phyloP scores from a whole-genome alignment of 1,140 invertebrate genomes.

The Pseudomyrmex flavicornis region DNA sequence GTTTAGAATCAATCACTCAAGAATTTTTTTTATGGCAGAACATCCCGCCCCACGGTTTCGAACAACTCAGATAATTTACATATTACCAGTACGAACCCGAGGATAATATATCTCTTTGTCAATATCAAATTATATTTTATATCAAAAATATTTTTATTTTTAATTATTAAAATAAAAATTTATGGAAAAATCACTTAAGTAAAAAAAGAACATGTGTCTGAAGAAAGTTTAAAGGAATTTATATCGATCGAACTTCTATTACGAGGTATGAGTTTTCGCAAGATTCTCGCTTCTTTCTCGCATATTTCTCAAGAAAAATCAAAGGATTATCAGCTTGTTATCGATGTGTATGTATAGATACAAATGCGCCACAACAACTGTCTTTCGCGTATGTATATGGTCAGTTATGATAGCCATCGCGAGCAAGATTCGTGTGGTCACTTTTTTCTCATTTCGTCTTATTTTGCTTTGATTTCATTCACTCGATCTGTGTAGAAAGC shows the following conservation, averaged over 20 bases:
- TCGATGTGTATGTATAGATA: constrained; percentile 48
- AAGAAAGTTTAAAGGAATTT: constrained; percentile 64
- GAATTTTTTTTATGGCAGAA: too few species aligned
- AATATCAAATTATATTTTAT: too few species aligned
- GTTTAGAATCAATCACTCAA: too few species aligned
- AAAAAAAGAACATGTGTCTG: neutral
- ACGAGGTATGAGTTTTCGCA: neutral
- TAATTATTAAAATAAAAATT: too few species aligned
- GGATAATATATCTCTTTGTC: too few species aligned
- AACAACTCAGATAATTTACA: too few species aligned
- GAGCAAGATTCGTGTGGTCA: neutral
- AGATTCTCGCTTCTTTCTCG: neutral
- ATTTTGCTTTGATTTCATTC: constrained; percentile 2
- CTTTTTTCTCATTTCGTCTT: neutral
- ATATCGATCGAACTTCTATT: constrained; percentile 13
- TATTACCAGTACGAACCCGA: too few species aligned
- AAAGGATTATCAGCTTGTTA: constrained; percentile 69
- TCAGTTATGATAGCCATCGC: constrained; percentile 20
- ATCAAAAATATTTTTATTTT: too few species aligned
- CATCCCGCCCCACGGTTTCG: too few species aligned
- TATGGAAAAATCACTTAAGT: neutral
- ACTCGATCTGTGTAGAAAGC: constrained; percentile 23
- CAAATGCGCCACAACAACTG: constrained; percentile 37
- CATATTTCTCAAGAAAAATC: constrained; percentile 18
- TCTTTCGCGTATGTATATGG: neutral